A percentile compares a stretch with the other conserved stretches of the same genome.
Conservation (phyloP, 2,113 vertebrate species). For the Oriolus oriolus region DNA sequence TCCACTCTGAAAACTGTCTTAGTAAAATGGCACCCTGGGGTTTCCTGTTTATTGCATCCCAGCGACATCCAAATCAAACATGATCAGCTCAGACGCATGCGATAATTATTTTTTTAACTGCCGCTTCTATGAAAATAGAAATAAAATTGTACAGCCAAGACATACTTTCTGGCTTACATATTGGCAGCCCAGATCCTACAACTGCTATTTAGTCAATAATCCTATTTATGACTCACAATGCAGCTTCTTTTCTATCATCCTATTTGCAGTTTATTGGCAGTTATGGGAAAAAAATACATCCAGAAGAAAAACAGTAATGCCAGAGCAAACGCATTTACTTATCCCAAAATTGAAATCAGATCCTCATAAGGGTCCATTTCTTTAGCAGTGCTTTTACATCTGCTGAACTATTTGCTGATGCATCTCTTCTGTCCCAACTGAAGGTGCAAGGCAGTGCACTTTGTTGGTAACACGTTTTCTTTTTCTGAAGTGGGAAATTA, state of each 20-base stretch:
- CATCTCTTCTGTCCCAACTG: neutral
- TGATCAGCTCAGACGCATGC: neutral
- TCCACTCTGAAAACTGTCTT: slow-evolving; percentile 26
- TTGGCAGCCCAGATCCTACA: neutral
- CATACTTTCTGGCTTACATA: neutral
- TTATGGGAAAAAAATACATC: neutral
- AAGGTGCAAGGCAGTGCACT: neutral
- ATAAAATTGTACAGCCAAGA: neutral
- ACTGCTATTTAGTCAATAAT: neutral
- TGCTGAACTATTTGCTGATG: neutral
- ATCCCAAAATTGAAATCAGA: neutral
- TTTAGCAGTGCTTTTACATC: neutral
- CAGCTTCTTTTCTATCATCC: neutral
- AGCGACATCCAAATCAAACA: slow-evolving; percentile 52
- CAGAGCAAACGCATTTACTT: neutral
- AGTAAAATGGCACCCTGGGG: slow-evolving; percentile 37
- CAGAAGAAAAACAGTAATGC: neutral
- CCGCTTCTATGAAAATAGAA: slow-evolving; percentile 15
- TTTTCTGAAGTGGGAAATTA: neutral
- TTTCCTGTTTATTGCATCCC: slow-evolving; percentile 41
- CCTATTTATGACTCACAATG: neutral
- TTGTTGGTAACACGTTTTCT: neutral
- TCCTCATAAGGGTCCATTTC: neutral
- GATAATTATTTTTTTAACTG: slow-evolving; percentile 44
- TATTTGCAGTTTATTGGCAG: neutral